Evolutionary conservation across 2,797 vertebrate genomes (phyloP).

Genomic region (Eptatretus atami): DNA sequence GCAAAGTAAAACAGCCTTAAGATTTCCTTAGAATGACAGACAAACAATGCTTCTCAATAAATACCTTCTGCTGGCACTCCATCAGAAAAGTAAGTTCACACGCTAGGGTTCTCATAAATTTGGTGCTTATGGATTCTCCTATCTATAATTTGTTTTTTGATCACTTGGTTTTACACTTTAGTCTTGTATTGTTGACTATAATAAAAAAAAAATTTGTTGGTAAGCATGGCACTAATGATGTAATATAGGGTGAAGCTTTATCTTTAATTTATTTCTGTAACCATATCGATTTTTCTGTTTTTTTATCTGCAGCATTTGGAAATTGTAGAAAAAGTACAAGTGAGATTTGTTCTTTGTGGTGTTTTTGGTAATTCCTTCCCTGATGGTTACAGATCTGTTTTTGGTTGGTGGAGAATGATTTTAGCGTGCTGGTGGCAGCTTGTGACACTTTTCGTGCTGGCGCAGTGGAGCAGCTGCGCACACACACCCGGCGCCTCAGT

Average conservation of each 20-base stretch:
- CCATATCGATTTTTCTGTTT: no score
- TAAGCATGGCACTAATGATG: no score
- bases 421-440: slow-evolving; percentile 72
- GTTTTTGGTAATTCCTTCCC: neutral
- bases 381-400: slow-evolving; percentile 39
- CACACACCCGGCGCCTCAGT: slow-evolving; percentile 58
- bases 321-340: no score
- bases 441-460: slow-evolving; percentile 84
- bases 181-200: neutral
- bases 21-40: no score
- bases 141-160: neutral
- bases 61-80: no score
- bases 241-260: no score
- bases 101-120: neutral
- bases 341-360: neutral
- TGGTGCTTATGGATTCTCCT: neutral
- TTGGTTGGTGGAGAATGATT: slow-evolving; percentile 84
- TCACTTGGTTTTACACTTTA: neutral
- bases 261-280: no score
- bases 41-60: no score
- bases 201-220: no score
- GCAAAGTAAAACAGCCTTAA: no score
- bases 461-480: slow-evolving; percentile 83
- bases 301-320: no score
- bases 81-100: no score